Evolutionary conservation across 2,888 invertebrate genomes (phyloP).

Genomic region (Brenthis hecate): DNA sequence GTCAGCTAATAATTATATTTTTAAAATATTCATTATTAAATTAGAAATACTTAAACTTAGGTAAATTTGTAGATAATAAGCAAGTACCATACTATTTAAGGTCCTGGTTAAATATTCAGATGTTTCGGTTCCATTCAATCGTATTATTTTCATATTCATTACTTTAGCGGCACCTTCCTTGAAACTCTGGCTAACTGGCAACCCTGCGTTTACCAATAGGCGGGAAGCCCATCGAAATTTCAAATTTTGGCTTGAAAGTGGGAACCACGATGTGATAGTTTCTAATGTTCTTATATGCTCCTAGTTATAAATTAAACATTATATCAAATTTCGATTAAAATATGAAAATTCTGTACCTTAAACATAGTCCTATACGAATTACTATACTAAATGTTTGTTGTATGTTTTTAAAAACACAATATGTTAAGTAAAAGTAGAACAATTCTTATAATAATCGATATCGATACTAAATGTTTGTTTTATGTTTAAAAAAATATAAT

Average conservation of each 20-base stretch:
- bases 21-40: slow-evolving; percentile 1
- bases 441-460: too few species aligned
- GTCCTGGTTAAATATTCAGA: slow-evolving; percentile 48
- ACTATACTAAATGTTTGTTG: too few species aligned
- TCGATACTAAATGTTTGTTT: too few species aligned
- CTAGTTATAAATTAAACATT: slow-evolving; percentile 45
- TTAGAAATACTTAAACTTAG: neutral
- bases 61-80: neutral
- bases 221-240: slow-evolving; percentile 63
- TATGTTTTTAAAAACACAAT: too few species aligned
- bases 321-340: neutral
- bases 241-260: slow-evolving; percentile 52
- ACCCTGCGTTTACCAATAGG: slow-evolving; percentile 52
- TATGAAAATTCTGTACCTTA: too few species aligned
- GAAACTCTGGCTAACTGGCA: slow-evolving; percentile 48
- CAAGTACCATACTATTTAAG: slow-evolving; percentile 64
- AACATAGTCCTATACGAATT: too few species aligned
- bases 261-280: slow-evolving; percentile 54
- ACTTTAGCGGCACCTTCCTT: slow-evolving; percentile 47
- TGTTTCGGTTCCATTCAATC: slow-evolving; percentile 55
- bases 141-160: slow-evolving; percentile 49
- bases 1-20: neutral
- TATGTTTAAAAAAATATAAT: too few species aligned
- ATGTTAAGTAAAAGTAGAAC: too few species aligned
- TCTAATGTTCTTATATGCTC: slow-evolving; percentile 57